Conservation (phyloP, 2,113 vertebrate genomes). For the Sisor rabdophorus region DNA sequence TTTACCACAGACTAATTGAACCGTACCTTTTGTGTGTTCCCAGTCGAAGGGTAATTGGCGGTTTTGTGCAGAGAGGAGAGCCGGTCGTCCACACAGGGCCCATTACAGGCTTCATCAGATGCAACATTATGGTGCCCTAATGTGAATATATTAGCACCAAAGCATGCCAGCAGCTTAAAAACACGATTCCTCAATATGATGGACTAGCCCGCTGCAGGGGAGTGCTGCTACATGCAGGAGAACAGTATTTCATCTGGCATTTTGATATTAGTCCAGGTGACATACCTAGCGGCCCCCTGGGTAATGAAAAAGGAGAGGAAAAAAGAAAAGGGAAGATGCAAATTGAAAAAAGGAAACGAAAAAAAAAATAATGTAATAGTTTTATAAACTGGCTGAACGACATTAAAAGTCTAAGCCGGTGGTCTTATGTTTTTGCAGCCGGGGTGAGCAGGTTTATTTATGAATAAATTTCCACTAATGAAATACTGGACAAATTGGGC, state of each 20-base stretch:
- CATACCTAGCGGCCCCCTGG: slow-evolving; percentile 31
- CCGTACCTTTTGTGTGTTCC: slow-evolving; percentile 62
- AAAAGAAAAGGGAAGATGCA: neutral
- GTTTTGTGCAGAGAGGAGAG: slow-evolving; percentile 33
- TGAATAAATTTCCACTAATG: neutral
- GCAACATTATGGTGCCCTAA: slow-evolving; percentile 47
- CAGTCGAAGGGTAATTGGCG: slow-evolving; percentile 55
- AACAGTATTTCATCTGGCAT: slow-evolving; percentile 43
- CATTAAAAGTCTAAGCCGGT: neutral
- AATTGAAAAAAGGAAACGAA: slow-evolving; percentile 4
- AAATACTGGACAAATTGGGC: neutral
- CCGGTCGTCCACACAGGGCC: slow-evolving; percentile 35
- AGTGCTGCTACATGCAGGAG: slow-evolving; percentile 40
- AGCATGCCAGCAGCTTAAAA: slow-evolving; percentile 41
- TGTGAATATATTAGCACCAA: slow-evolving; percentile 49
- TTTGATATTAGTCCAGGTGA: slow-evolving; percentile 47
- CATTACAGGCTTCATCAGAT: slow-evolving; percentile 53
- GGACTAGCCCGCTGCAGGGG: slow-evolving; percentile 47
- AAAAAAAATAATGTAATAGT: slow-evolving; percentile 4
- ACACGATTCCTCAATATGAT: slow-evolving; percentile 58
- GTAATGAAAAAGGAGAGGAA: slow-evolving; percentile 7
- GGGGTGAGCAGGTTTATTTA: neutral
- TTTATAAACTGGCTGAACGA: neutral
- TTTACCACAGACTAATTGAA: slow-evolving; percentile 63
- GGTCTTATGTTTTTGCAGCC: no score